A percentile compares a stretch with the other conserved stretches of the same genome.
Conservation (phyloP, 2,888 invertebrate species). For the Apoda limacodes region DNA sequence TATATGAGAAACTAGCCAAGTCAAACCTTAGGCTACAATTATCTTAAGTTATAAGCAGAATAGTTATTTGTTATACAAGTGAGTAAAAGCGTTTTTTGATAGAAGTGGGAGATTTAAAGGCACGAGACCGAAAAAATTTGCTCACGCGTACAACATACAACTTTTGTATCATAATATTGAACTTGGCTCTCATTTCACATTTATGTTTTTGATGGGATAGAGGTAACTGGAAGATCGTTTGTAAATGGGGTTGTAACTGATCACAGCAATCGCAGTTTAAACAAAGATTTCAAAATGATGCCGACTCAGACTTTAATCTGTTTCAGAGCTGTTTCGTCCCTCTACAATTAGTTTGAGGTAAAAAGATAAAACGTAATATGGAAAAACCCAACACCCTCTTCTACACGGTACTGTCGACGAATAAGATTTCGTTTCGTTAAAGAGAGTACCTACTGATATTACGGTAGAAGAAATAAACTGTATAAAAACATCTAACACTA, state of each 20-base stretch:
- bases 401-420: neutral
- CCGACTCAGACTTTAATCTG: conserved; percentile 23
- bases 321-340: conserved; percentile 22
- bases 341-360: conserved; percentile 9
- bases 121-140: too few relatives aligned
- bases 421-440: conserved; percentile 1
- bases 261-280: conserved; percentile 25
- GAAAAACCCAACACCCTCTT: conserved; percentile 3
- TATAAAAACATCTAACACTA: too few relatives aligned
- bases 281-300: conserved; percentile 21
- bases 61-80: too few relatives aligned
- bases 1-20: too few relatives aligned
- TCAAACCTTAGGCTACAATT: too few relatives aligned
- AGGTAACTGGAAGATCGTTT: conserved; percentile 9
- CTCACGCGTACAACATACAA: too few relatives aligned
- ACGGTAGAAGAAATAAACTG: conserved; percentile 2
- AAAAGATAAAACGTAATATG: conserved; percentile 13
- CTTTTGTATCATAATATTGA: too few relatives aligned
- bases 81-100: too few relatives aligned
- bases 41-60: too few relatives aligned
- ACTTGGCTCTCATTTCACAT: too few relatives aligned
- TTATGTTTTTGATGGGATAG: too few relatives aligned
- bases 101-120: too few relatives aligned
- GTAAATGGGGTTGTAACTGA: conserved; percentile 28
- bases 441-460: conserved; percentile 8